phyloP scores from a whole-genome alignment of 1,140 invertebrate species.

The Zaprionus gabonicus region DNA sequence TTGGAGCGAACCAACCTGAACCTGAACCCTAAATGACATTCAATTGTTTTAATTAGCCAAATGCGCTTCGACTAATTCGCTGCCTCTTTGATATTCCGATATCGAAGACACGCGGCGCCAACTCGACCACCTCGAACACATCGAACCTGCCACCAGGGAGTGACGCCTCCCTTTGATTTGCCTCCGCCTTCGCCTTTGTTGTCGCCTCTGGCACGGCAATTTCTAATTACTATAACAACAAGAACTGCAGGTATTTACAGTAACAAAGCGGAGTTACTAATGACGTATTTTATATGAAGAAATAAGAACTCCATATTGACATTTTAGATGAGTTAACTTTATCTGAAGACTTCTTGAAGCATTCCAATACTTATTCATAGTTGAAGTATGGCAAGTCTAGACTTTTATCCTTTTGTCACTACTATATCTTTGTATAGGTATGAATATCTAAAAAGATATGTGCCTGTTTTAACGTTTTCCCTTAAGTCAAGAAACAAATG shows the following conservation, averaged over 20 bases:
- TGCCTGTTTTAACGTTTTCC: too few species aligned
- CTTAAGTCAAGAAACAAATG: too few species aligned
- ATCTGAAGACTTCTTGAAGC: too few species aligned
- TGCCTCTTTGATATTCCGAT: conserved; percentile 19
- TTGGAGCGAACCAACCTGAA: background rate
- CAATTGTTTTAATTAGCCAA: conserved; percentile 64
- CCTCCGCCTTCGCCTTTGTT: background rate
- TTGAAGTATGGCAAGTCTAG: background rate
- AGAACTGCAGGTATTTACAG: background rate
- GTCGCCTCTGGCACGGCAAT: background rate
- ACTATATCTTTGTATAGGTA: too few species aligned
- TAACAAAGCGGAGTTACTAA: background rate
- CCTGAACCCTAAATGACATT: conserved; percentile 43
- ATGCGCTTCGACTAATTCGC: conserved; percentile 9
- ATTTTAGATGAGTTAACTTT: too few species aligned
- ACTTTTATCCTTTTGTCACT: background rate
- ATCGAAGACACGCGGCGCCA: background rate
- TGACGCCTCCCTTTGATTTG: background rate
- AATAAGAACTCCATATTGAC: too few species aligned
- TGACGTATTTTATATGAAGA: too few species aligned
- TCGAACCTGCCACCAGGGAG: conserved; percentile 18
- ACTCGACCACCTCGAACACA: conserved; percentile 20
- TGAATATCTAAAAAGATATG: too few species aligned
- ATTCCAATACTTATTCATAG: background rate
- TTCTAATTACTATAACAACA: background rate